A percentile compares a stretch with the other conserved stretches of the same genome.
These are phyloP conservation scores for Aricia agestis DNA, from an alignment of 1,140 invertebrate species.

Conservation along the genomic window DNA sequence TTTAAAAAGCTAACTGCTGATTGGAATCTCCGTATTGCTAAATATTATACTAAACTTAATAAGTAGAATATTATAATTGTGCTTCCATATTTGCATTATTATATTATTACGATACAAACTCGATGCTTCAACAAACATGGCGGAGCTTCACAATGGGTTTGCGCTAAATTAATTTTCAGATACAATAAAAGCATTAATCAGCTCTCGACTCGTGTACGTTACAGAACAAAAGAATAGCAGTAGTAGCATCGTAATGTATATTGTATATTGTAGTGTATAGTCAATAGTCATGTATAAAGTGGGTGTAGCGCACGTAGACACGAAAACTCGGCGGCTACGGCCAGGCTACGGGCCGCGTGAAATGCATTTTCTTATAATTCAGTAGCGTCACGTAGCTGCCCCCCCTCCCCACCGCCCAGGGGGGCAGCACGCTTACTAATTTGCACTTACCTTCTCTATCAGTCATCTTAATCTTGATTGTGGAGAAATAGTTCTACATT, in stretches of 20 bases:
- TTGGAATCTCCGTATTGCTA: not conserved
- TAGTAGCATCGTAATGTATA: not conserved
- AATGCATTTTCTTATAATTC: slow-evolving; percentile 75
- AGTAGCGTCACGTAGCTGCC: slow-evolving; percentile 61
- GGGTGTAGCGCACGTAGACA: slow-evolving; percentile 34
- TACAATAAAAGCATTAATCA: not conserved
- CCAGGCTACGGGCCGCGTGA: slow-evolving; percentile 46
- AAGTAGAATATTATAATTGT: not conserved
- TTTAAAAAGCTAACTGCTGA: slow-evolving; percentile 1
- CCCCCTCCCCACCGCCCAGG: slow-evolving; percentile 48
- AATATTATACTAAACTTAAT: not conserved
- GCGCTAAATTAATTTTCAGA: not conserved
- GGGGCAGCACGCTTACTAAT: slow-evolving; percentile 60
- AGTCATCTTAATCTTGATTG: slow-evolving; percentile 40
- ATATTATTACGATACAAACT: not conserved
- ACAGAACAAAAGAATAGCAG: not conserved
- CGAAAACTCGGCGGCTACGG: slow-evolving; percentile 50
- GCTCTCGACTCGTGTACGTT: not conserved
- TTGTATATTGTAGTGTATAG: not conserved
- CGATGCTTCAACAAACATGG: not conserved
- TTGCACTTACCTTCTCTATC: slow-evolving; percentile 66
- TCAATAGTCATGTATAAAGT: not conserved
- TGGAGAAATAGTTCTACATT: no score
- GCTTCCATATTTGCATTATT: not conserved
- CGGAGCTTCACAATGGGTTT: not conserved